These are phyloP conservation scores for Haemorhous mexicanus DNA, from an alignment of 2,113 vertebrate species.

Conservation along the genomic window DNA sequence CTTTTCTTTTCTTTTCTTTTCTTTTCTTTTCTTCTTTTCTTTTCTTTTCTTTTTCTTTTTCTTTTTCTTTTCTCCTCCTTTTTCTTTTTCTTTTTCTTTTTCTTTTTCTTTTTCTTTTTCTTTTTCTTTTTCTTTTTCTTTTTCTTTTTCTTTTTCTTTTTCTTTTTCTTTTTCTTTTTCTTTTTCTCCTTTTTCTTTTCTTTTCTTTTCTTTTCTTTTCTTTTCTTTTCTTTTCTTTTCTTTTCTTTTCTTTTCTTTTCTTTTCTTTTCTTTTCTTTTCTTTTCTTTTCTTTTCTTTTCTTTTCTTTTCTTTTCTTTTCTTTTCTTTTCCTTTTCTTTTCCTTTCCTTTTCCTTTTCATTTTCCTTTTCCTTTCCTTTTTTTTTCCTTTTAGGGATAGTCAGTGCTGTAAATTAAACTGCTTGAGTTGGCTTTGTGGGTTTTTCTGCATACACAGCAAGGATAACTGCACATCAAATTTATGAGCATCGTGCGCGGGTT, in stretches of 20 bases:
- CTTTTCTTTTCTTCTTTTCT: not conserved
- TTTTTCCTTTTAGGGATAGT: not conserved
- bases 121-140: not conserved
- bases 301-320: no score
- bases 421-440: slow-evolving; percentile 69
- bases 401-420: slow-evolving; percentile 77
- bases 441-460: slow-evolving; percentile 84
- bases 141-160: not conserved
- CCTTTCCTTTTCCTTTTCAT: not conserved
- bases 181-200: no score
- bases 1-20: not conserved
- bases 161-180: no score
- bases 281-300: no score
- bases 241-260: not conserved
- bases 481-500: slow-evolving; percentile 77
- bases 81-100: not conserved
- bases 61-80: not conserved
- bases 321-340: not conserved
- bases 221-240: not conserved
- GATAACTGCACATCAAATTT: slow-evolving; percentile 84
- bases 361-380: not conserved
- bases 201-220: not conserved
- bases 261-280: no score
- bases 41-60: not conserved
- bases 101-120: no score